A percentile compares a stretch with the other conserved stretches of the same genome.
Conservation (phyloP, 92 coral and sea anemone species). For the Epizoanthus fatuus region DNA sequence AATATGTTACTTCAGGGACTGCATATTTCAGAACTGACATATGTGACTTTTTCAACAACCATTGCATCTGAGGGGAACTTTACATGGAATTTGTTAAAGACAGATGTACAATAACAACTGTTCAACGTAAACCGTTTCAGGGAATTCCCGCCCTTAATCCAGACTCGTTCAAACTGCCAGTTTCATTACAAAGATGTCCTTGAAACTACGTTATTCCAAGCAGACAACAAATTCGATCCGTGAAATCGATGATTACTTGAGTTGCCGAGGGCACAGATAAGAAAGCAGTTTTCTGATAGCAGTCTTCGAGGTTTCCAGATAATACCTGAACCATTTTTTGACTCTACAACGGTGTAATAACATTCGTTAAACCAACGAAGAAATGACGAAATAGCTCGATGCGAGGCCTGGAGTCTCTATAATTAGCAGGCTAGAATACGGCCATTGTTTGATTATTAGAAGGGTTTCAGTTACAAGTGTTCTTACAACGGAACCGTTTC, state of each 20-base stretch:
- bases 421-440: too few species aligned
- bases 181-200: constrained; percentile 59
- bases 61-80: constrained; percentile 68
- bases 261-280: background rate
- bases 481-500: too few species aligned
- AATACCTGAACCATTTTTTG: background rate
- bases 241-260: background rate
- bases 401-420: too few species aligned
- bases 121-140: constrained; percentile 47
- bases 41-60: constrained; percentile 49
- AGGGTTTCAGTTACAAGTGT: too few species aligned
- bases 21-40: constrained; percentile 52
- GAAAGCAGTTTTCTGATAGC: background rate
- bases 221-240: background rate
- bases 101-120: too few species aligned
- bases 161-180: constrained; percentile 63
- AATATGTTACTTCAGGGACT: constrained; percentile 42
- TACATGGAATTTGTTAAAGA: constrained; percentile 74
- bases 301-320: background rate
- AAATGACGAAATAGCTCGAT: too few species aligned
- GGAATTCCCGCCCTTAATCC: constrained; percentile 74
- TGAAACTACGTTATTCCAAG: constrained; percentile 3
- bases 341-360: too few species aligned
- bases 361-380: too few species aligned
- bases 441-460: too few species aligned